A percentile compares a stretch with the other conserved stretches of the same genome.
Conservation (phyloP, 2,797 vertebrate species). For the Trichosurus vulpecula region DNA sequence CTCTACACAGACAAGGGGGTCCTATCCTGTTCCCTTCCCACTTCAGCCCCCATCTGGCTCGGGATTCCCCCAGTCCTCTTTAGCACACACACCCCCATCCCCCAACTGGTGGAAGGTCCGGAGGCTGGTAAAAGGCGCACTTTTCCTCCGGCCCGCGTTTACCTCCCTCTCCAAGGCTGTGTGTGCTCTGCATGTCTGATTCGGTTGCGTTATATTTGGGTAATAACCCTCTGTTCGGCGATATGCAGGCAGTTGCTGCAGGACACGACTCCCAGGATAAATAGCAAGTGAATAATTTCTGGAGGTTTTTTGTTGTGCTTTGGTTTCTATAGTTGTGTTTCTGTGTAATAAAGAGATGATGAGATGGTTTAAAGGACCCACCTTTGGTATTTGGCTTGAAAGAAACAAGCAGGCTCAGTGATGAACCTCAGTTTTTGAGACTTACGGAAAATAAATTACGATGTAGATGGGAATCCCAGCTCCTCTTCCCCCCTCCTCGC, state of each 20-base stretch:
- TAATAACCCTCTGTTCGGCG: conserved; percentile 45
- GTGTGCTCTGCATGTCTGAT: conserved; percentile 73
- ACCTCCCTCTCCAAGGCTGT: conserved; percentile 60
- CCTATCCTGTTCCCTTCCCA: neutral
- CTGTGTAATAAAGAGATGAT: conserved; percentile 51
- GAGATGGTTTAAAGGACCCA: conserved; percentile 67
- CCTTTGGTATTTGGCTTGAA: conserved; percentile 72
- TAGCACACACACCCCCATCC: neutral
- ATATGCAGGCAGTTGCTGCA: conserved; percentile 70
- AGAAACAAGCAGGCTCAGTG: conserved; percentile 63
- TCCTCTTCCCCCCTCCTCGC: neutral
- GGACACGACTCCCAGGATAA: conserved; percentile 75
- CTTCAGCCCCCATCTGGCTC: neutral
- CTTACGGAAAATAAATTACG: conserved; percentile 46
- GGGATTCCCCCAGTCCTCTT: conserved; percentile 50
- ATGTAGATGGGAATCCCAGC: conserved; percentile 66
- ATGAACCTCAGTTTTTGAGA: conserved; percentile 25
- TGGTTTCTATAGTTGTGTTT: conserved; percentile 54
- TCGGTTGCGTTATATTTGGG: conserved; percentile 69
- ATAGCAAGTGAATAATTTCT: conserved; percentile 55
- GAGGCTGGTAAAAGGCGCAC: conserved; percentile 46
- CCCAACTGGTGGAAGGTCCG: neutral
- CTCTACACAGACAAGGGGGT: neutral
- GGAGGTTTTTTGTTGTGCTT: conserved; percentile 56
- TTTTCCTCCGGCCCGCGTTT: conserved; percentile 68